Conservation (phyloP, 2,888 invertebrate species). For the Eremobia ochroleuca region DNA sequence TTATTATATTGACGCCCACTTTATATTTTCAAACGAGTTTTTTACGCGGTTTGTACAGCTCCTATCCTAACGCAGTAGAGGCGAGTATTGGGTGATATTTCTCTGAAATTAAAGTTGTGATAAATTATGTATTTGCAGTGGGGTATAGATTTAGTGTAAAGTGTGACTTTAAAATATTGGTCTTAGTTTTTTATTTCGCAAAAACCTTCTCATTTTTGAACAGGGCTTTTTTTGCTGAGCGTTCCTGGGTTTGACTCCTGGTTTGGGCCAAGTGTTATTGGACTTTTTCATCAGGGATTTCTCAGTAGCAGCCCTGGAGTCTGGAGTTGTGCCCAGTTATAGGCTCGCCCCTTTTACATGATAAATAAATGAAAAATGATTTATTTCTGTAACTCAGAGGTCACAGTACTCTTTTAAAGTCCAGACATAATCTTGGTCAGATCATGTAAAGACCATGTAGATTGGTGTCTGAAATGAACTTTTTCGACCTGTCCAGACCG, state of each 20-base stretch:
- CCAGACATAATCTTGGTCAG: too few relatives aligned
- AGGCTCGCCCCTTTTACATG: neutral
- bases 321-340: neutral
- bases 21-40: conserved; percentile 62
- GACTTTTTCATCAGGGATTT: neutral
- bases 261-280: neutral
- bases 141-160: conserved; percentile 39
- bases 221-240: neutral
- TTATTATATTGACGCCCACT: conserved; percentile 88
- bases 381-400: too few relatives aligned
- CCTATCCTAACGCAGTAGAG: conserved; percentile 46
- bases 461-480: too few relatives aligned
- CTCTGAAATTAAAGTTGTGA: neutral
- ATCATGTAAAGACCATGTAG: too few relatives aligned
- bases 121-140: conserved; percentile 50
- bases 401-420: too few relatives aligned
- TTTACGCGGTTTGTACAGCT: neutral
- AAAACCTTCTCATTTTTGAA: neutral
- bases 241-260: neutral
- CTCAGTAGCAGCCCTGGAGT: neutral
- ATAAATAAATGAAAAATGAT: too few relatives aligned
- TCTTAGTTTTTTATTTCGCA: neutral
- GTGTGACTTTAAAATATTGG: conserved; percentile 15
- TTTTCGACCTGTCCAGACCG: too few relatives aligned
- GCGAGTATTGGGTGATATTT: neutral